Percentiles rank a stretch among this genome's conserved stretches.
Conservation (phyloP, 2,113 vertebrate species). For the Podarcis muralis region DNA sequence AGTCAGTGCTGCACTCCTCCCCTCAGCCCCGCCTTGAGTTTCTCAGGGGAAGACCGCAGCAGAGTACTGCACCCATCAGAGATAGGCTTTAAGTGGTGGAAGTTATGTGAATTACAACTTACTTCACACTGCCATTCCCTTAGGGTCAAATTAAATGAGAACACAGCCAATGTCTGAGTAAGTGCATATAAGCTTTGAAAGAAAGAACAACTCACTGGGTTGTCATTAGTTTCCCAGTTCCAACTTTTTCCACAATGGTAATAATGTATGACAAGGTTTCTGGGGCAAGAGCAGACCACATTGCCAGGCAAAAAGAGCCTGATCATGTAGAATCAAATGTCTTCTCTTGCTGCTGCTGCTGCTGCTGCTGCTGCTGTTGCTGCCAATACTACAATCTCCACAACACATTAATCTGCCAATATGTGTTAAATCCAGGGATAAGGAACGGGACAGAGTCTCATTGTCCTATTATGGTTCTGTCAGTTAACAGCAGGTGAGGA, state of each 20-base stretch:
- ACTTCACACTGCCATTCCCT: constrained; percentile 23
- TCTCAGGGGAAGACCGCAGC: background rate
- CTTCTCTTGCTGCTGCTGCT: background rate
- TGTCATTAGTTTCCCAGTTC: constrained; percentile 25
- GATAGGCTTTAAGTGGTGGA: constrained; percentile 26
- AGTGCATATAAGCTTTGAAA: constrained; percentile 23
- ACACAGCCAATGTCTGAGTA: constrained; percentile 3
- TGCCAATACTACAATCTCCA: background rate
- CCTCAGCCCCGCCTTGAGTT: background rate
- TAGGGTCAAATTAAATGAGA: constrained; percentile 20
- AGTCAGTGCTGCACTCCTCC: background rate
- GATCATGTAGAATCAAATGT: background rate
- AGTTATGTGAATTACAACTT: background rate
- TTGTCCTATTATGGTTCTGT: background rate
- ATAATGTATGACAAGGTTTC: background rate
- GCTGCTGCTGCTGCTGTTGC: background rate
- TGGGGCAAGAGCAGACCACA: background rate
- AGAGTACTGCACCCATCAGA: background rate
- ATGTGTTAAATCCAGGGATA: background rate
- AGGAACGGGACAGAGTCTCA: background rate
- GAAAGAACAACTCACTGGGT: constrained; percentile 7
- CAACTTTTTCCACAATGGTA: constrained; percentile 50
- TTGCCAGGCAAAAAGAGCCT: background rate
- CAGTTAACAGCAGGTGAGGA: background rate
- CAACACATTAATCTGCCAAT: background rate